A percentile compares a stretch with the other conserved stretches of the same genome.
Evolutionary conservation across 2,797 vertebrate genomes (phyloP).

Genomic region (Cynopterus sphinx): DNA sequence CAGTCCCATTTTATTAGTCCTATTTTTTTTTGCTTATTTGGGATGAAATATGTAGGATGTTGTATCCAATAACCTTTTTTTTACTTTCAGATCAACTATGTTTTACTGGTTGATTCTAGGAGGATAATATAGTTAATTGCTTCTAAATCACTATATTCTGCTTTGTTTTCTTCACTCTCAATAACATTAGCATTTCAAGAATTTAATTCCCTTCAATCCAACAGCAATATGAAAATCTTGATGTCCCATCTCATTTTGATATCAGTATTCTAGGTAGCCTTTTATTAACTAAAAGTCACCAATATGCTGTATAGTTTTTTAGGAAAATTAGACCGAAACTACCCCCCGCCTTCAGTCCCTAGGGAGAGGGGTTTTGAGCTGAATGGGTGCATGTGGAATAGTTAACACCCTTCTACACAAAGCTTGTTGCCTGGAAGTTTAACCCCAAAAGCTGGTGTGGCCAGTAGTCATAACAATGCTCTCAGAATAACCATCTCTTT

Average conservation of each 20-base stretch:
- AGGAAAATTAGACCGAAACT: not conserved
- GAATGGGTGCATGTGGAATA: not conserved
- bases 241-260: not conserved
- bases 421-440: slow-evolving; percentile 24
- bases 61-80: not conserved
- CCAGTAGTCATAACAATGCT: not conserved
- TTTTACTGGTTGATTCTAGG: not conserved
- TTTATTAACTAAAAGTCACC: not conserved
- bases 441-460: not conserved
- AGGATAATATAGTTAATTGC: not conserved
- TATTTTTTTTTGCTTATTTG: not conserved
- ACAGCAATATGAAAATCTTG: not conserved
- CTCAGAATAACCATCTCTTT: not conserved
- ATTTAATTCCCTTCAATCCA: not conserved
- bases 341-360: not conserved
- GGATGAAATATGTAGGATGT: not conserved
- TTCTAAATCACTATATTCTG: slow-evolving; percentile 17
- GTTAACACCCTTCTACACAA: not conserved
- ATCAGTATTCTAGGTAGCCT: not conserved
- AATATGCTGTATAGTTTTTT: not conserved
- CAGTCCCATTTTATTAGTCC: not conserved
- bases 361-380: not conserved
- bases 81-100: not conserved
- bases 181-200: not conserved
- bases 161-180: not conserved